Evolutionary conservation across 2,888 invertebrate species (phyloP).

Genomic region (Zelleria hepariella): DNA sequence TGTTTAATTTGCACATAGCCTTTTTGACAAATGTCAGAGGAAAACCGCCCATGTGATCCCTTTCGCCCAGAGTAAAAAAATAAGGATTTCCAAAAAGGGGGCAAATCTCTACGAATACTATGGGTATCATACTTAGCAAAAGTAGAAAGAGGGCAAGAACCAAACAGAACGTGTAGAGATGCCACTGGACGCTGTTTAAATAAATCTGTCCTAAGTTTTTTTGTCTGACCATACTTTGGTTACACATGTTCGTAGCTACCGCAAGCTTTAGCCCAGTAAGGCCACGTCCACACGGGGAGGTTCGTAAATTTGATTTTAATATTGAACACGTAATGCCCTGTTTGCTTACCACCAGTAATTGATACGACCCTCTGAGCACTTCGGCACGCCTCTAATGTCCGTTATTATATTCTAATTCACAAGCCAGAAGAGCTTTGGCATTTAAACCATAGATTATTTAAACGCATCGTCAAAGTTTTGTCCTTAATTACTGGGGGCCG

Average conservation of each 20-base stretch:
- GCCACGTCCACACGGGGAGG: slow-evolving; percentile 25
- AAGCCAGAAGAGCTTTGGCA: slow-evolving; percentile 38
- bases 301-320: slow-evolving; percentile 69
- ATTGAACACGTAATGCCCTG: slow-evolving; percentile 60
- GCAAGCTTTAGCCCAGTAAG: slow-evolving; percentile 13
- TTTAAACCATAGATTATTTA: slow-evolving; percentile 58
- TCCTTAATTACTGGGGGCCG: slow-evolving; percentile 26
- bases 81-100: too few species aligned
- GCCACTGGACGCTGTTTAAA: too few species aligned
- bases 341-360: slow-evolving; percentile 60
- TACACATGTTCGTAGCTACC: slow-evolving; percentile 25
- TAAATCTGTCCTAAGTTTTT: too few species aligned
- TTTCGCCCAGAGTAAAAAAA: too few species aligned
- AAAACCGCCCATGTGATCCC: too few species aligned
- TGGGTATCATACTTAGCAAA: too few species aligned
- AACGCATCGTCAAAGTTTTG: slow-evolving; percentile 23
- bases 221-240: slow-evolving; percentile 30
- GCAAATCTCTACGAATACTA: too few species aligned
- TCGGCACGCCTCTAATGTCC: slow-evolving; percentile 25
- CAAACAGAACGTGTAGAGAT: too few species aligned
- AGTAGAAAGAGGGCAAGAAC: too few species aligned
- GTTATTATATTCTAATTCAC: slow-evolving; percentile 69
- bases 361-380: slow-evolving; percentile 60
- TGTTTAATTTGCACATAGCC: too few species aligned
- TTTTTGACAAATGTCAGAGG: too few species aligned